Percentiles rank a stretch among this genome's conserved stretches.
phyloP scores from a whole-genome alignment of 2,888 invertebrate species.

The Amphimallon solstitiale region DNA sequence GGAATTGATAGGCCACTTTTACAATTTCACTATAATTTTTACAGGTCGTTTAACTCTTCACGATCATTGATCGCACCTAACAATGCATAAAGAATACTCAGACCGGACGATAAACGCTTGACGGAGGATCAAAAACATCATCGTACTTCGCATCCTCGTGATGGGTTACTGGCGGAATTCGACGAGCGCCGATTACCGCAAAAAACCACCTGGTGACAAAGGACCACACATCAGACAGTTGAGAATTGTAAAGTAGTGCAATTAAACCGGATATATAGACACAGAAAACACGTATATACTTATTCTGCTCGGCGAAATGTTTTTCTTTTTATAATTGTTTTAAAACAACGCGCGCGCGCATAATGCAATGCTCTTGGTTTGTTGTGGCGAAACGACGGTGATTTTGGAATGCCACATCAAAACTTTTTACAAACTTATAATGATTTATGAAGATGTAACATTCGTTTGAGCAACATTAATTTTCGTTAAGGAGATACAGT shows the following conservation, averaged over 20 bases:
- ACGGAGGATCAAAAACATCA: no score
- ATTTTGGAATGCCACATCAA: no score
- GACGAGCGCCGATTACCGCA: background rate
- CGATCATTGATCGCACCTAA: no score
- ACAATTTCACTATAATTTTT: background rate
- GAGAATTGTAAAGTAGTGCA: background rate
- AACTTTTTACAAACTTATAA: background rate
- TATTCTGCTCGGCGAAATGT: no score
- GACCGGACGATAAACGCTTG: no score
- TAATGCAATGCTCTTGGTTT: no score
- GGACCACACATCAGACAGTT: background rate
- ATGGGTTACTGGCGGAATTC: conserved; percentile 12
- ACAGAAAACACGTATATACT: no score
- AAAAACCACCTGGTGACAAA: background rate
- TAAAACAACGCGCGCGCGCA: no score
- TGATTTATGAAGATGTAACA: conserved; percentile 17
- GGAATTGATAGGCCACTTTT: background rate
- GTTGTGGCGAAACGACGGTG: no score
- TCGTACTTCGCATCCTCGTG: conserved; percentile 1
- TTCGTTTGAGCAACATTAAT: background rate
- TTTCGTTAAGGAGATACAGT: background rate
- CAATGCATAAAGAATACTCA: no score
- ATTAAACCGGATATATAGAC: background rate
- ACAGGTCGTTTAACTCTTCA: conserved; percentile 4
- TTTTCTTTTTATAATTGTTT: no score